Percentiles rank a stretch among this genome's conserved stretches.
Conservation (phyloP, 2,113 vertebrate genomes). For the Carassius auratus region DNA sequence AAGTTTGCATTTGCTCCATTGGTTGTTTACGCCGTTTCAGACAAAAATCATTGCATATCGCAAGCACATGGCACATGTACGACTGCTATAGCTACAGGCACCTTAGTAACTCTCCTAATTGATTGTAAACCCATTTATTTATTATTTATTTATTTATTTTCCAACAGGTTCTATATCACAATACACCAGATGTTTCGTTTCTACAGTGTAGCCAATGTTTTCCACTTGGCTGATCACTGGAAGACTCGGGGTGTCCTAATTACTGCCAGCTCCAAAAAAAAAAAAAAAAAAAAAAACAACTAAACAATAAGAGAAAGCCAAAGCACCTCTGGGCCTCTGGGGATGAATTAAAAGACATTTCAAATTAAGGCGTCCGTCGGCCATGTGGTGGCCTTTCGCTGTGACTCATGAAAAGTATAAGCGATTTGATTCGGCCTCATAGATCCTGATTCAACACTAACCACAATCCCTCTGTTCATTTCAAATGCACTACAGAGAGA, state of each 20-base stretch:
- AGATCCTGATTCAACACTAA: constrained; percentile 14
- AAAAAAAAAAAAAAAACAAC: not conserved
- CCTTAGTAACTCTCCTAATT: constrained; percentile 49
- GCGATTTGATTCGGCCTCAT: constrained; percentile 37
- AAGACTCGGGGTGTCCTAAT: constrained; percentile 52
- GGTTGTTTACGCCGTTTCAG: not conserved
- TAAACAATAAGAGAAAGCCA: not conserved
- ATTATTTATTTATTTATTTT: constrained; percentile 50
- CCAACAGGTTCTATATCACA: constrained; percentile 42
- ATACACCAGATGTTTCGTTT: constrained; percentile 56
- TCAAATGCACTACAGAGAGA: constrained; percentile 50
- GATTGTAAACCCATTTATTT: constrained; percentile 51
- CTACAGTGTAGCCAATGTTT: constrained; percentile 52
- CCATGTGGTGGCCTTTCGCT: constrained; percentile 33
- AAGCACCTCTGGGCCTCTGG: constrained; percentile 10
- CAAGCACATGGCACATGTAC: constrained; percentile 1
- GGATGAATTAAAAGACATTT: constrained; percentile 48
- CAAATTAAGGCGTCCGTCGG: constrained; percentile 22
- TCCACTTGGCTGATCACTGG: constrained; percentile 49
- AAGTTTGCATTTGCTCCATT: not conserved
- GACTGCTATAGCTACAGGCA: constrained; percentile 22
- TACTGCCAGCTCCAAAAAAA: constrained; percentile 25
- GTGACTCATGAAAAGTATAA: constrained; percentile 51
- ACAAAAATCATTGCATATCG: not conserved
- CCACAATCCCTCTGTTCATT: constrained; percentile 47